Evolutionary conservation across 2,797 vertebrate genomes (phyloP), one percentile per base, ranked within the genome.

Genomic region (Mico argentatus): DNA sequence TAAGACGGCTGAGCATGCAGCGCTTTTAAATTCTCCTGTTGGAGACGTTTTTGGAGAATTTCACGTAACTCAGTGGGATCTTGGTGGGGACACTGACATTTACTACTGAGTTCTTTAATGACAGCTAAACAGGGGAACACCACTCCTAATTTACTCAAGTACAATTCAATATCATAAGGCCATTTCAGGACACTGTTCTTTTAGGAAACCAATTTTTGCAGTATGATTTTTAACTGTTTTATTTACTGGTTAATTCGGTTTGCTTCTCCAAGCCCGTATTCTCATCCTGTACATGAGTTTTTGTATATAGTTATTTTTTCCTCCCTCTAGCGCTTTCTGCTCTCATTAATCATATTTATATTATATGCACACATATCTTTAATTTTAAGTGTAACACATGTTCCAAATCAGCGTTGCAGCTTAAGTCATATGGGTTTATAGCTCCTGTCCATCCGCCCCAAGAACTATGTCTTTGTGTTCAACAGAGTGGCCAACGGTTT

Each of bases 121-220:
- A 94, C 72, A 97, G 95, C 72, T 91, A n/a, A 98, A 96, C 93
- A 97, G 96, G 94, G 72, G 33, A 98, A 96, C 80, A 95, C 88
- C 75, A 39, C 57, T 97, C 92, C 97, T 97, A 96, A 97, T 96
- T 98, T 97, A 82, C 88, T 96, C 90, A 95, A 61, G 95, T 90
- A 87, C 97, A 97, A 95, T 95, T 97, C 94, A 76, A 55, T 90
- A 96, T 93, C 91, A 70, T 95, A 94, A 97, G 82, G 27, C 88
- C 95, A 96, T 27, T 91, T 92, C 80, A 64, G 83, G 95, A 96
- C 59, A 52, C 19, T 50, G 67, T 61, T 52, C 73, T 97, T 98
- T 98, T 50, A 79, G 46, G 80, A 95, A 96, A 96, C 82, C 83
- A 73, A 24, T 91, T 97, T 98, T 41, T 15, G 20, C 61, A 96